Conservation (phyloP, 2,888 invertebrate species). For the Frankliniella fusca region DNA sequence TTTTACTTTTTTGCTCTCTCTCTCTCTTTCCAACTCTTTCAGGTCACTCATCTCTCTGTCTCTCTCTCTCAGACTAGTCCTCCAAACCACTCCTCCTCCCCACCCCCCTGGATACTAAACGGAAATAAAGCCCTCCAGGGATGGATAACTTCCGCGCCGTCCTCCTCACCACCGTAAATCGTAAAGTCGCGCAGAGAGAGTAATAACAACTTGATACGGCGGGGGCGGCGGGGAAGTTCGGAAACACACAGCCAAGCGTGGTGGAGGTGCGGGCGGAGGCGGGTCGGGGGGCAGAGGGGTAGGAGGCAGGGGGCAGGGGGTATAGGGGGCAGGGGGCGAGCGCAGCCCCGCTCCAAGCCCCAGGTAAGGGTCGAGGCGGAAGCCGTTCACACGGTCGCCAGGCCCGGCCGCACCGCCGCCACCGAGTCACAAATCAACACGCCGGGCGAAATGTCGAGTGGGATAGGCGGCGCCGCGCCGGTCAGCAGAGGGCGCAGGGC, state of each 20-base stretch:
- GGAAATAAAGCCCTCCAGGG: neutral
- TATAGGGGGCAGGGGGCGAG: neutral
- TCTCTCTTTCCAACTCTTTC: neutral
- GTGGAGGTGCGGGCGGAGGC: neutral
- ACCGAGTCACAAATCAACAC: too few species aligned
- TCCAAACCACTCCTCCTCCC: neutral
- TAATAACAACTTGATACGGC: slow-evolving; percentile 1
- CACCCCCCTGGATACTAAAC: neutral
- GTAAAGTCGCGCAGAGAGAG: neutral
- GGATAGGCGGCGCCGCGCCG: too few species aligned
- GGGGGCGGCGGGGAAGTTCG: neutral
- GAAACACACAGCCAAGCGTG: neutral
- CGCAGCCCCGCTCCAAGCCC: neutral
- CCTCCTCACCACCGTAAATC: neutral
- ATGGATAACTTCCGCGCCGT: neutral
- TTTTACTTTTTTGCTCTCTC: neutral
- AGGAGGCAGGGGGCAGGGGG: too few species aligned
- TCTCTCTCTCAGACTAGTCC: neutral
- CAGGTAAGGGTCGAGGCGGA: neutral
- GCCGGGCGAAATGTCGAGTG: too few species aligned
- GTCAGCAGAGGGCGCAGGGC: too few species aligned
- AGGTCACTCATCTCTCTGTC: neutral
- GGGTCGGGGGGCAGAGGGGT: neutral
- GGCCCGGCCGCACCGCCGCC: too few species aligned
- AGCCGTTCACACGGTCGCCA: too few species aligned